A percentile compares a stretch with the other conserved stretches of the same genome.
These are phyloP conservation scores for Litoditis marina DNA, from an alignment of 2,888 invertebrate genomes.

Conservation along the genomic window DNA sequence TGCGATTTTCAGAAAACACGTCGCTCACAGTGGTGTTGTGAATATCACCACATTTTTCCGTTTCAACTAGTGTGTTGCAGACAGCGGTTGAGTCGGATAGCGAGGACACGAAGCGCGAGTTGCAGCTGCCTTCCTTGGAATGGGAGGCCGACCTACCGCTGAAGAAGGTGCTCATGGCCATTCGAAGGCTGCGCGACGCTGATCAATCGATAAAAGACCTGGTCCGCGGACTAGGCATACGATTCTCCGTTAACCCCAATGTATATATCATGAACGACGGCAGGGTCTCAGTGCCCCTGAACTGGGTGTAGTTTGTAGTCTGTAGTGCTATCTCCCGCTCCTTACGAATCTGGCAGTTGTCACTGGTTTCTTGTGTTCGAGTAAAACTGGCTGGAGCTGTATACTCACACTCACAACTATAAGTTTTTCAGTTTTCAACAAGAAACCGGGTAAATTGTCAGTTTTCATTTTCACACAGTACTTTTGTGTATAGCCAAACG, in stretches of 20 bases:
- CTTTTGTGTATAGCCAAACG: too few relatives aligned
- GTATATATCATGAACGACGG: slow-evolving; percentile 52
- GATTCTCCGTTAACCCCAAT: slow-evolving; percentile 48
- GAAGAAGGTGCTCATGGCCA: slow-evolving; percentile 20
- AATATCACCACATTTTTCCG: neutral
- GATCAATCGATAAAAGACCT: slow-evolving; percentile 17
- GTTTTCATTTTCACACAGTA: too few relatives aligned
- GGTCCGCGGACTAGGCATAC: slow-evolving; percentile 38
- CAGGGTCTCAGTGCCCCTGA: slow-evolving; percentile 49
- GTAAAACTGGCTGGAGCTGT: too few relatives aligned
- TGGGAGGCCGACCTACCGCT: slow-evolving; percentile 33
- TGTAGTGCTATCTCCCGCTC: too few relatives aligned
- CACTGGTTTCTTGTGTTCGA: too few relatives aligned
- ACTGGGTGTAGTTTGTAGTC: too few relatives aligned
- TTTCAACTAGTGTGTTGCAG: slow-evolving; percentile 8
- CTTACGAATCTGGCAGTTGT: too few relatives aligned
- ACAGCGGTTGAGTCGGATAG: slow-evolving; percentile 14
- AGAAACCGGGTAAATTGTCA: too few relatives aligned
- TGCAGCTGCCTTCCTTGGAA: slow-evolving; percentile 29
- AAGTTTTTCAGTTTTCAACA: too few relatives aligned
- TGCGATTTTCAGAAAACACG: too few relatives aligned
- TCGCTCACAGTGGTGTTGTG: too few relatives aligned
- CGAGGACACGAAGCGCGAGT: slow-evolving; percentile 22
- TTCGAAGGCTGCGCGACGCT: slow-evolving; percentile 22
- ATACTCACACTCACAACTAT: too few relatives aligned